Evolutionary conservation across 2,113 vertebrate species (phyloP).

Genomic region (Penelope pileata): DNA sequence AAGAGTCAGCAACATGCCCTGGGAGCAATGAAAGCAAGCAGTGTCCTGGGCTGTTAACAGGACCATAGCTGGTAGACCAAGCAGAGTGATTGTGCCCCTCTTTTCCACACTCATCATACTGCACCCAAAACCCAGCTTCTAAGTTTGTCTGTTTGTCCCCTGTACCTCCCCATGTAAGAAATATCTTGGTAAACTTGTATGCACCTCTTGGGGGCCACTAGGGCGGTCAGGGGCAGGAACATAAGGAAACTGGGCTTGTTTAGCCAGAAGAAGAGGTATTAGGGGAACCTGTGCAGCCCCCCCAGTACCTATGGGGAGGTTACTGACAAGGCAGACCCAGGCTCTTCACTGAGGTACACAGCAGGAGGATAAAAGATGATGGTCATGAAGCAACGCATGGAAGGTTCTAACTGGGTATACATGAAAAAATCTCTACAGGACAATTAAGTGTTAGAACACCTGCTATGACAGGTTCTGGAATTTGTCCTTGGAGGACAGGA

Average conservation of each 20-base stretch:
- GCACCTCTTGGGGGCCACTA: neutral
- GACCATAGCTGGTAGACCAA: neutral
- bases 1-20: neutral
- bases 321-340: neutral
- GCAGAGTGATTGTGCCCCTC: neutral
- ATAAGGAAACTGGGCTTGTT: neutral
- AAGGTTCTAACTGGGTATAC: neutral
- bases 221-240: neutral
- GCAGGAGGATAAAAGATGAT: neutral
- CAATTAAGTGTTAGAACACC: neutral
- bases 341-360: neutral
- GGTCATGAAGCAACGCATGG: neutral
- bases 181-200: neutral
- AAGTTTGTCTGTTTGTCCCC: neutral
- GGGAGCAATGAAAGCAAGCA: neutral
- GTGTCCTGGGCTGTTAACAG: neutral
- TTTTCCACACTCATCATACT: neutral
- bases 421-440: neutral
- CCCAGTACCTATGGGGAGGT: rapidly evolving
- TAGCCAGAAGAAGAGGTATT: neutral
- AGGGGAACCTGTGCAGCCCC: neutral
- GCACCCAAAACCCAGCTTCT: neutral
- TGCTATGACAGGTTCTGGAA: neutral
- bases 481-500: neutral
- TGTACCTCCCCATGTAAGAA: neutral